phyloP scores from a whole-genome alignment of 2,888 invertebrate genomes.

The Erannis defoliaria region DNA sequence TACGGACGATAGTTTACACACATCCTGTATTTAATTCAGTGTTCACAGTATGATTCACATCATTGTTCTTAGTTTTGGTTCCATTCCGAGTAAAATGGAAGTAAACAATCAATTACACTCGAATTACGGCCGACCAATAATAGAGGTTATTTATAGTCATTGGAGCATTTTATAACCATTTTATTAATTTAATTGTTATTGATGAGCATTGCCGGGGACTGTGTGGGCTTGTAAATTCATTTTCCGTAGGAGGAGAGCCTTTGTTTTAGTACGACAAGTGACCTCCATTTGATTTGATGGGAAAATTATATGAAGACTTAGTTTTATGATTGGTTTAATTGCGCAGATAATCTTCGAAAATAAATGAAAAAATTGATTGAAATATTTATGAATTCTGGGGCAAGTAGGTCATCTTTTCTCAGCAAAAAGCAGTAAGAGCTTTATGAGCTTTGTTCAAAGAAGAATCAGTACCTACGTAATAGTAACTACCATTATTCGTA shows the following conservation, averaged over 20 bases:
- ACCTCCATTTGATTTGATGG: constrained; percentile 36
- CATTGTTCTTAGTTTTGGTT: constrained; percentile 74
- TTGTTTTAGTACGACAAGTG: constrained; percentile 54
- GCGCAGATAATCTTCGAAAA: neutral
- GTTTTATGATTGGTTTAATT: constrained; percentile 10
- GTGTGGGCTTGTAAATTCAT: constrained; percentile 70
- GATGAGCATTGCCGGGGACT: constrained; percentile 68
- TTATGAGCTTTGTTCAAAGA: too few species aligned
- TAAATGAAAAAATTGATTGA: too few species aligned
- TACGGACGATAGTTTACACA: constrained; percentile 5
- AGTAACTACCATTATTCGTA: too few species aligned
- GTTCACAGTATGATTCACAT: constrained; percentile 73
- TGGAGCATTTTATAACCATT: constrained; percentile 81
- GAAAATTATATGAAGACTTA: constrained; percentile 26
- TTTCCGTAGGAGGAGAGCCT: constrained; percentile 60
- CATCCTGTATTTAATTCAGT: constrained; percentile 52
- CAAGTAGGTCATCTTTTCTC: too few species aligned
- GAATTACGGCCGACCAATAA: constrained; percentile 77
- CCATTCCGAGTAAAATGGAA: constrained; percentile 81
- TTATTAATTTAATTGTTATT: constrained; percentile 82
- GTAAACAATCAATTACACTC: constrained; percentile 82
- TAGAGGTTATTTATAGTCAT: constrained; percentile 81
- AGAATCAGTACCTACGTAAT: too few species aligned
- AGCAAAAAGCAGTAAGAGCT: too few species aligned
- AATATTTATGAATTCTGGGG: too few species aligned